Base-by-base conservation (phyloP, 2,797 vertebrate species). In the Decapterus maruadsi region DNA sequence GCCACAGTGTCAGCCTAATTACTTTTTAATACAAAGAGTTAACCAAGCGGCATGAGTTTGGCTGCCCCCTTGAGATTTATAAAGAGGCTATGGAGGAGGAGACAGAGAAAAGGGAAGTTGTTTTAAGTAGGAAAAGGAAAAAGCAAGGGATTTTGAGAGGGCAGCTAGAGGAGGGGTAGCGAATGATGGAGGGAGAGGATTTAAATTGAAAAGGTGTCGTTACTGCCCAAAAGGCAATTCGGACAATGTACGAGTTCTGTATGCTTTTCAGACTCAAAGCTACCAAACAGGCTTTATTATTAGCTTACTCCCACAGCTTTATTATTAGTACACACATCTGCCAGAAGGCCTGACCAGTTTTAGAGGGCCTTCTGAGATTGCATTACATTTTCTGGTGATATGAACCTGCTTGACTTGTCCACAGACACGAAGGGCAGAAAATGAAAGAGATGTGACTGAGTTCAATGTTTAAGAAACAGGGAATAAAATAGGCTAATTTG, bases 1-100 rank as follows among this genome's bases (percentile, higher is more conserved):
- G 10, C 68, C 67, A 80, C 34, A 42, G 74, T 69, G 81, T 88
- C 58, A 68, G 77, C 58, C 84, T 81, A 90, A 90, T 92, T 87
- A 86, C 80, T 82, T 88, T 85, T 84, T 88, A 86, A 86, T 82
- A 86, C 79, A 72, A 80, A 82, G 86, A 88, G 74, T 78, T 81
- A 90, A 83, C 84, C 86, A 86, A 86, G 87, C 72, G 7, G 68
- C 54, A 72, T 76, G 73, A 83, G 76, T 85, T 90, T 78, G 62
- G 72, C 78, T 81, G 80, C 73, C 78, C 83, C 81, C 86, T 86
- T 78, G 84, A 83, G 86, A 82, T 87, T 90, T 80, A 77, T 75
- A 80, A 82, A 74, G 71, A 68, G 55, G 36, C 8, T 78, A 75
- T 50, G 1, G 42, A 66, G 60, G 68, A 57, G 43, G 34, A 63